phyloP scores from a whole-genome alignment of 2,797 vertebrate species.

The Epinephelus malabaricus region DNA sequence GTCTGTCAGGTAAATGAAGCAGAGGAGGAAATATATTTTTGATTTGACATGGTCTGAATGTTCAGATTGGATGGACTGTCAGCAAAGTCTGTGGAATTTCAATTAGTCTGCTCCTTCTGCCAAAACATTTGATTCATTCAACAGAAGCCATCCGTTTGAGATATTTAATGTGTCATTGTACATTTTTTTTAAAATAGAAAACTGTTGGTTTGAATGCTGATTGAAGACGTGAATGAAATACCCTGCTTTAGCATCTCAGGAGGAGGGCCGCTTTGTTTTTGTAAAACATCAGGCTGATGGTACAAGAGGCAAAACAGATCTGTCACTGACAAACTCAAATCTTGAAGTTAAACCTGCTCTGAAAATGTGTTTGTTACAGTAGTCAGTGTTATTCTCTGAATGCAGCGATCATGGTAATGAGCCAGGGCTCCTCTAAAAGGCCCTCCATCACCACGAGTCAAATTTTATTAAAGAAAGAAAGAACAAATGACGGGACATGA shows the following conservation, averaged over 20 bases:
- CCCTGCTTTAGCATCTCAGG: neutral
- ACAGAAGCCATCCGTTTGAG: neutral
- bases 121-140: neutral
- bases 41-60: conserved; percentile 10
- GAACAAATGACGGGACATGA: no score
- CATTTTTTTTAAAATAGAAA: neutral
- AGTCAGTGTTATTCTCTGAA: neutral
- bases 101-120: conserved; percentile 6
- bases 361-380: neutral
- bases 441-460: neutral
- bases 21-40: conserved; percentile 3
- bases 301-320: neutral
- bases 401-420: neutral
- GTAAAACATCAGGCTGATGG: neutral
- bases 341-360: neutral
- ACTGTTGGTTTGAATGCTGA: neutral
- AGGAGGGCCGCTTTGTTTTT: neutral
- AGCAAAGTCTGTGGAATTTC: conserved; percentile 13
- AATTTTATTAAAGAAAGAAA: no score
- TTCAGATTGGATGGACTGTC: neutral
- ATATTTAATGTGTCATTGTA: neutral
- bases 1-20: neutral
- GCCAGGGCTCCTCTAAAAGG: neutral
- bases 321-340: neutral
- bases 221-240: neutral